These are phyloP conservation scores for Hipposideros larvatus DNA, from an alignment of 2,797 vertebrate species.

Conservation along the genomic window DNA sequence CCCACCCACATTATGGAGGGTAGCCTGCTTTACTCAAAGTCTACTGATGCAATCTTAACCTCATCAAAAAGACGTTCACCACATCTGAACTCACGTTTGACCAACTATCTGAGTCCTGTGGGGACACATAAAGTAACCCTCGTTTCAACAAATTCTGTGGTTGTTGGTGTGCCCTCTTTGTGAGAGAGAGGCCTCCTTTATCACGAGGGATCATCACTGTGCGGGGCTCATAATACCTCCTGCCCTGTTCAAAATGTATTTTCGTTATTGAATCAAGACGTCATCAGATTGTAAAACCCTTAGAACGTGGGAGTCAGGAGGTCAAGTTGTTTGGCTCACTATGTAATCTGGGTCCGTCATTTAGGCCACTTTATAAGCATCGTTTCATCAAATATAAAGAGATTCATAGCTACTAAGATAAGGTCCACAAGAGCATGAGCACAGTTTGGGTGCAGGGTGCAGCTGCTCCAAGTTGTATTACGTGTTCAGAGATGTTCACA, in stretches of 20 bases:
- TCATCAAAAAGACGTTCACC: background rate
- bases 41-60: background rate
- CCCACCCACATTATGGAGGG: background rate
- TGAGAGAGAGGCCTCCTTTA: background rate
- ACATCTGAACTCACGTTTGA: background rate
- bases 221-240: background rate
- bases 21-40: background rate
- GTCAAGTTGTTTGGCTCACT: background rate
- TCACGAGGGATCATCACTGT: background rate
- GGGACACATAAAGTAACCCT: background rate
- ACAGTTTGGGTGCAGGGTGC: fast-evolving
- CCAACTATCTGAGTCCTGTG: background rate
- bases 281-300: background rate
- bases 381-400: background rate
- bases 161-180: too few relatives aligned
- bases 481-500: background rate
- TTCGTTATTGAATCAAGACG: background rate
- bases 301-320: background rate
- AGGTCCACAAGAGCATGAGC: fast-evolving
- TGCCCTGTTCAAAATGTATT: background rate
- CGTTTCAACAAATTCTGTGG: background rate
- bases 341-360: background rate
- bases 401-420: fast-evolving
- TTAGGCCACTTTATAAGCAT: too few relatives aligned
- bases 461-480: too few relatives aligned